These are phyloP conservation scores for Drosophila maculinotata DNA, from an alignment of 2,888 invertebrate genomes.

Conservation along the genomic window DNA sequence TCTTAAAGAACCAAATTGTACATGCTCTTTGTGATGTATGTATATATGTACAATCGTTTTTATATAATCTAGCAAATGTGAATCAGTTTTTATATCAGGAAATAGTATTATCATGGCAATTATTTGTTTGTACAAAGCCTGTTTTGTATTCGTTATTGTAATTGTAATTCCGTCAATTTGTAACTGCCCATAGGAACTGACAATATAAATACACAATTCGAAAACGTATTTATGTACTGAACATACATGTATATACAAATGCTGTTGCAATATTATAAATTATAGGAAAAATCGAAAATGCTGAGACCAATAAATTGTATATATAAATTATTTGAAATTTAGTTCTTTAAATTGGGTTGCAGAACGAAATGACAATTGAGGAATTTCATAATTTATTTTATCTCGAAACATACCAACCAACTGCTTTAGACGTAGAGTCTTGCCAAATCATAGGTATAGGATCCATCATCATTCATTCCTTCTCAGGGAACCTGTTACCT, in stretches of 20 bases:
- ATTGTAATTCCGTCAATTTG: conserved; percentile 22
- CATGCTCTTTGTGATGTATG: conserved; percentile 43
- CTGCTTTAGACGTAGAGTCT: too few species aligned
- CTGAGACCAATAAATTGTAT: conserved; percentile 34
- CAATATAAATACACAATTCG: not conserved
- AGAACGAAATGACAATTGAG: too few species aligned
- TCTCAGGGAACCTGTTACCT: too few species aligned
- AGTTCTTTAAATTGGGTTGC: not conserved
- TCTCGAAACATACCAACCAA: not conserved
- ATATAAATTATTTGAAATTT: conserved; percentile 8
- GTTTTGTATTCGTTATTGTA: conserved; percentile 10
- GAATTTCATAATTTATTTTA: too few species aligned
- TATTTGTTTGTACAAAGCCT: conserved; percentile 2
- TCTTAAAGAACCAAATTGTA: conserved; percentile 23
- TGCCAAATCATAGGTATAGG: too few species aligned
- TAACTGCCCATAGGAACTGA: conserved; percentile 31
- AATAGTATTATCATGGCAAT: conserved; percentile 53
- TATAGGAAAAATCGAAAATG: not conserved
- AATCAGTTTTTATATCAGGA: conserved; percentile 12
- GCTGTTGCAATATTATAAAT: conserved; percentile 1
- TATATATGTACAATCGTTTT: conserved; percentile 33
- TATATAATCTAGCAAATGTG: conserved; percentile 3
- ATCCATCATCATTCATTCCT: too few species aligned
- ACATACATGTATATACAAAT: not conserved
- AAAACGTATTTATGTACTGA: conserved; percentile 2